These are phyloP conservation scores for Drosophila bipectinata DNA, from an alignment of 1,140 invertebrate genomes.

Conservation along the genomic window DNA sequence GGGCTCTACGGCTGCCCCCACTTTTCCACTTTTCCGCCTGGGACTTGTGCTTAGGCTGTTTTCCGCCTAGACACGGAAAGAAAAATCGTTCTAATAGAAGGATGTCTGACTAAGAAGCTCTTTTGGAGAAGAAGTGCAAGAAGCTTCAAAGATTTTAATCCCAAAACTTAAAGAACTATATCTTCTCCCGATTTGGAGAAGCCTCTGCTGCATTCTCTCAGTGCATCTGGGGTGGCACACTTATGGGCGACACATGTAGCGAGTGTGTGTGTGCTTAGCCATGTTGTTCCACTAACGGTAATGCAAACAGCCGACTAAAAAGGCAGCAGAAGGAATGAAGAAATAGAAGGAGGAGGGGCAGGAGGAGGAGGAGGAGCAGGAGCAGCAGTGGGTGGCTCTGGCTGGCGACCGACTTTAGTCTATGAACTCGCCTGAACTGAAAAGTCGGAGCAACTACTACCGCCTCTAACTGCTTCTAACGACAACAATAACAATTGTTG, in stretches of 20 bases:
- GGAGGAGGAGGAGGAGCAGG: constrained; percentile 5
- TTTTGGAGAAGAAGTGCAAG: no score
- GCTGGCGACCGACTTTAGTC: constrained; percentile 56
- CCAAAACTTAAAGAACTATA: not conserved
- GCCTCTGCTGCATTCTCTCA: constrained; percentile 7
- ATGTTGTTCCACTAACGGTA: constrained; percentile 82
- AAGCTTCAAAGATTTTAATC: no score
- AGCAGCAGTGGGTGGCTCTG: constrained; percentile 15
- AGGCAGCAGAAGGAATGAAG: constrained; percentile 16
- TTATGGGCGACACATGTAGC: constrained; percentile 71
- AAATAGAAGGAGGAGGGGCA: constrained; percentile 1
- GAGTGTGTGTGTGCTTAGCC: constrained; percentile 49
- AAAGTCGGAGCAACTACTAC: constrained; percentile 26
- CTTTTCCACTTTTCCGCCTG: constrained; percentile 43
- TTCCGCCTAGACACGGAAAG: constrained; percentile 41
- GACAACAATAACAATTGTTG: constrained; percentile 66
- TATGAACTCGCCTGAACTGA: constrained; percentile 61
- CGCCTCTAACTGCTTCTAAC: constrained; percentile 42
- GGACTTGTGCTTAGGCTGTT: constrained; percentile 55
- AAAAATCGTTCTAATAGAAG: constrained; percentile 3
- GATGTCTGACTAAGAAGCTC: no score
- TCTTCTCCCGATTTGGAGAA: not conserved
- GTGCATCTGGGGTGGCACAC: constrained; percentile 67
- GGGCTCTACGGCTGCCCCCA: constrained; percentile 44
- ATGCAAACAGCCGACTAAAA: constrained; percentile 73